These are phyloP conservation scores for Potamilus streckersoni DNA, from an alignment of 1,140 invertebrate genomes.

Conservation along the genomic window DNA sequence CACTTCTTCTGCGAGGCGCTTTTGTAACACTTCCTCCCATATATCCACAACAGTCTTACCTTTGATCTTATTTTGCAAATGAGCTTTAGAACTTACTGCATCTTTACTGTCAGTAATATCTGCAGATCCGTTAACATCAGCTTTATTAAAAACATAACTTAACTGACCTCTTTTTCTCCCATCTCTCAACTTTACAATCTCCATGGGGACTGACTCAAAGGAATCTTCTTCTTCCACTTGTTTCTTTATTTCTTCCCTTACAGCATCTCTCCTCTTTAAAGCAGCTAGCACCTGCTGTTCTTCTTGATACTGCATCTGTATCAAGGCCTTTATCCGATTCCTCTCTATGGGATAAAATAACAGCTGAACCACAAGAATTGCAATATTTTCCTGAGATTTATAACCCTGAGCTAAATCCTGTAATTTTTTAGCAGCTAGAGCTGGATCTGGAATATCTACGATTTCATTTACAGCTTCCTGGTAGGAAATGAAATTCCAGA, in stretches of 20 bases:
- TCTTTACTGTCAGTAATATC: background rate
- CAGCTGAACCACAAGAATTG: conserved; percentile 61
- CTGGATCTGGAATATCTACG: conserved; percentile 60
- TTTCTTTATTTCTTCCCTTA: conserved; percentile 37
- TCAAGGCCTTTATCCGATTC: conserved; percentile 40
- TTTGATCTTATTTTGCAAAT: conserved; percentile 22
- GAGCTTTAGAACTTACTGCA: conserved; percentile 8
- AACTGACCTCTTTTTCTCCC: conserved; percentile 40
- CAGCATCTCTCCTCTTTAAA: conserved; percentile 38
- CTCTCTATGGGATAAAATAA: conserved; percentile 47
- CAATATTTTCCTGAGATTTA: conserved; percentile 65
- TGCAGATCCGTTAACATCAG: background rate
- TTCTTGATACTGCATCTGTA: conserved; percentile 44
- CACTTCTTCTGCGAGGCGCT: conserved; percentile 54
- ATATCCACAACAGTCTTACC: conserved; percentile 5
- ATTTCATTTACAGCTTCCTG: conserved; percentile 64
- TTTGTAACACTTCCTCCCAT: conserved; percentile 55
- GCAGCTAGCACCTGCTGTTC: conserved; percentile 50
- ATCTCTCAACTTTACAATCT: conserved; percentile 50
- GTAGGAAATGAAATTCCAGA: conserved; percentile 64
- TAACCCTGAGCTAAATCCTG: conserved; percentile 67
- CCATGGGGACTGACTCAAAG: conserved; percentile 44
- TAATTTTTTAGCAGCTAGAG: conserved; percentile 65
- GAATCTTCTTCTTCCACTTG: conserved; percentile 39
- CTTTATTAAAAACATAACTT: conserved; percentile 25